Percentiles rank a stretch among this genome's conserved stretches.
phyloP scores from a whole-genome alignment of 2,797 vertebrate species.

The Pyrocephalus nanus region DNA sequence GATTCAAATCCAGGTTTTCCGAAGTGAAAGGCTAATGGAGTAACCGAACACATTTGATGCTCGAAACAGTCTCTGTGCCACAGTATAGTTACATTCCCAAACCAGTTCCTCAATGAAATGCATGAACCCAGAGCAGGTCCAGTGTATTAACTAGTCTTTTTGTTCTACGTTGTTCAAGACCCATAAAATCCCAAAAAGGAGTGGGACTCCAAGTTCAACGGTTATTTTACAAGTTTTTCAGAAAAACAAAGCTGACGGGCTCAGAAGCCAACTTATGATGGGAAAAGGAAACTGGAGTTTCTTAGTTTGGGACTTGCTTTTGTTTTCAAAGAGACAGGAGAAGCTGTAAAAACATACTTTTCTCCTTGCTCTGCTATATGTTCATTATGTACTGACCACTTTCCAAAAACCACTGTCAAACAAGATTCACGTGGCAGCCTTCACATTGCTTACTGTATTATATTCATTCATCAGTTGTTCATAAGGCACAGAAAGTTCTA shows the following conservation, averaged over 20 bases:
- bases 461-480: slow-evolving; percentile 92
- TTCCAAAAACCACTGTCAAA: slow-evolving; percentile 18
- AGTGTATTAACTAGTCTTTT: slow-evolving; percentile 61
- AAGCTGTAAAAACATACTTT: background rate
- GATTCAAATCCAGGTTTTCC: slow-evolving; percentile 40
- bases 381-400: background rate
- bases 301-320: slow-evolving; percentile 30
- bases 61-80: slow-evolving; percentile 28
- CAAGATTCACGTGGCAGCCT: slow-evolving; percentile 75
- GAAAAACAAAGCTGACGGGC: slow-evolving; percentile 3
- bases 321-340: slow-evolving; percentile 30
- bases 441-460: slow-evolving; percentile 84
- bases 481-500: slow-evolving; percentile 86
- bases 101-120: slow-evolving; percentile 29
- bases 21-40: slow-evolving; percentile 19
- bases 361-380: slow-evolving; percentile 8
- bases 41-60: slow-evolving; percentile 26
- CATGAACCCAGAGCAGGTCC: slow-evolving; percentile 33
- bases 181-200: background rate
- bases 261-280: slow-evolving; percentile 19
- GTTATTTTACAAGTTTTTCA: slow-evolving; percentile 58
- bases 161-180: slow-evolving; percentile 31
- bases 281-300: background rate
- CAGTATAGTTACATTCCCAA: slow-evolving; percentile 27
- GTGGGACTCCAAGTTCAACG: slow-evolving; percentile 28